These are phyloP conservation scores for Calosoma granatense DNA, from an alignment of 1,140 invertebrate genomes.

Conservation along the genomic window DNA sequence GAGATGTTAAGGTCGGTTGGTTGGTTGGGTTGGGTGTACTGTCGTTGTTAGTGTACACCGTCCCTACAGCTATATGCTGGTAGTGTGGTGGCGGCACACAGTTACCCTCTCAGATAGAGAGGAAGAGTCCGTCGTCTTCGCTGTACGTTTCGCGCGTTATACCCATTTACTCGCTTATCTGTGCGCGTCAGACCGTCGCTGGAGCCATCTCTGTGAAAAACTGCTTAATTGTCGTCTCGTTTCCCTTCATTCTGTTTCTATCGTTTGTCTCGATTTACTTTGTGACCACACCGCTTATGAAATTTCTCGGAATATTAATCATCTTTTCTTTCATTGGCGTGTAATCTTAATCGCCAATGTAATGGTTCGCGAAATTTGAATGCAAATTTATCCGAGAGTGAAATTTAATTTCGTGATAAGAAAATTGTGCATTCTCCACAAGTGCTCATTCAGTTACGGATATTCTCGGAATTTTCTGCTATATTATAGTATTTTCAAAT, in stretches of 20 bases:
- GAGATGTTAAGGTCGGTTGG: too few species aligned
- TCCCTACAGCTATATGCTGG: too few species aligned
- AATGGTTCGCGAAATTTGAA: constrained; percentile 18
- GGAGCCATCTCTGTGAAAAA: not conserved
- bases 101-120: too few species aligned
- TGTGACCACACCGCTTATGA: not conserved
- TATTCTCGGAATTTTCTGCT: not conserved
- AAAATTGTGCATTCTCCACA: not conserved
- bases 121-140: too few species aligned
- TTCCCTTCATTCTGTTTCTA: constrained; percentile 3
- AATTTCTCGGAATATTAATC: not conserved
- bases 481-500: constrained; percentile 4
- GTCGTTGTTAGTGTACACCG: too few species aligned
- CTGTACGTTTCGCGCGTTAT: not conserved
- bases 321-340: constrained; percentile 6
- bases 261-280: constrained; percentile 1
- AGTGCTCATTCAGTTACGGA: not conserved
- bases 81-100: too few species aligned
- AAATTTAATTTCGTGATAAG: constrained; percentile 19
- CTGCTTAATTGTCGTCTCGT: constrained; percentile 6
- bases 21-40: too few species aligned
- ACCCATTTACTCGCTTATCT: constrained; percentile 6
- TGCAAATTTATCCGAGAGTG: constrained; percentile 18
- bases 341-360: constrained; percentile 16
- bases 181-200: not conserved